A percentile compares a stretch with the other conserved stretches of the same genome.
Evolutionary conservation across 1,140 invertebrate genomes (phyloP).

Genomic region (Nymphalis io): DNA sequence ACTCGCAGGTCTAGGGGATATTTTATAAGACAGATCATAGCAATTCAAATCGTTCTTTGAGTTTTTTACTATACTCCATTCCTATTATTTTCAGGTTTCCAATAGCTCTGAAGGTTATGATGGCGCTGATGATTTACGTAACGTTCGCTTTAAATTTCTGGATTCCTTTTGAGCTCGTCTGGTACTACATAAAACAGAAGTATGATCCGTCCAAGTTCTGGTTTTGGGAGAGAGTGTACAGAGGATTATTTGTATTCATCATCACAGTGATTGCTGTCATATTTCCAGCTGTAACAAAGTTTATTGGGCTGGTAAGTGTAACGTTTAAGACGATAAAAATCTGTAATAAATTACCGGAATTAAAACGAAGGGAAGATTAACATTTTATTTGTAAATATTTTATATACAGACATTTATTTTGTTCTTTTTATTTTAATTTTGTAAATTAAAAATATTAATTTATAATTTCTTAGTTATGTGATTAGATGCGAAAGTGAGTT

Average conservation of each 20-base stretch:
- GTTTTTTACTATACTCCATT: too few species aligned
- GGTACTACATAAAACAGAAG: slow-evolving; percentile 59
- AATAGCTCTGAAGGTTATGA: slow-evolving; percentile 58
- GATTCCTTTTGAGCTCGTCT: slow-evolving; percentile 68
- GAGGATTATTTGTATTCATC: slow-evolving; percentile 50
- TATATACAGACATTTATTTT: too few species aligned
- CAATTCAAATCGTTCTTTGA: too few species aligned
- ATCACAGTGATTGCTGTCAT: slow-evolving; percentile 60
- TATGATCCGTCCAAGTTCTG: slow-evolving; percentile 54
- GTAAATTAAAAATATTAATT: too few species aligned
- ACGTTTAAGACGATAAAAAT: neutral
- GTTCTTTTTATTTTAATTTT: too few species aligned
- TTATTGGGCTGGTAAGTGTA: slow-evolving; percentile 64
- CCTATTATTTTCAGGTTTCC: slow-evolving; percentile 53
- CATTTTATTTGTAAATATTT: too few species aligned
- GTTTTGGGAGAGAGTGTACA: slow-evolving; percentile 67
- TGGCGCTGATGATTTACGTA: slow-evolving; percentile 66
- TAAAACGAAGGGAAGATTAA: too few species aligned
- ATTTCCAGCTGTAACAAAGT: slow-evolving; percentile 64
- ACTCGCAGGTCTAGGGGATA: too few species aligned
- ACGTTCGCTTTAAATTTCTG: slow-evolving; percentile 70
- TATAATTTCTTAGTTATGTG: too few species aligned
- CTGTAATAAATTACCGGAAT: too few species aligned
- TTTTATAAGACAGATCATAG: too few species aligned
- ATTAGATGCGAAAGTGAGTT: too few species aligned